These are phyloP conservation scores for Muscicapa comitata DNA, from an alignment of 2,797 vertebrate genomes.

Conservation along the genomic window DNA sequence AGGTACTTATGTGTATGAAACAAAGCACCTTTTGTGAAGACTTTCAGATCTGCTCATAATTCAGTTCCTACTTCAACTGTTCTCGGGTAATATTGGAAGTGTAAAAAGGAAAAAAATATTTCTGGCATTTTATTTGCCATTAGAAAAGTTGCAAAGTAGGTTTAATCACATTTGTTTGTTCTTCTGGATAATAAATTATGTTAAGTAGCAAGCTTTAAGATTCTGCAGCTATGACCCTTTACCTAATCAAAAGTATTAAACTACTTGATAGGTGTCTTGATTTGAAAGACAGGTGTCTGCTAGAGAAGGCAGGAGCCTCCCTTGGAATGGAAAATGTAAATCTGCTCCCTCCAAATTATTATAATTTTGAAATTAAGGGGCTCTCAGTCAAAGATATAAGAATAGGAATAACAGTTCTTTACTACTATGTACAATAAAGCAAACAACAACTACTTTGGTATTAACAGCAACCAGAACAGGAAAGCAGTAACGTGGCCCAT, in stretches of 20 bases:
- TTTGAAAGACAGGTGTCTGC: neutral
- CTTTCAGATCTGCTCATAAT: neutral
- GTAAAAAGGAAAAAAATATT: neutral
- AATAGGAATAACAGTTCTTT: neutral
- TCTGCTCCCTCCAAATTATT: neutral
- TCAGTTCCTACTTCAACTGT: neutral
- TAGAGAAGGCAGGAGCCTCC: neutral
- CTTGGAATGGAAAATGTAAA: neutral
- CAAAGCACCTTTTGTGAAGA: neutral
- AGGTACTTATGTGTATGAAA: neutral
- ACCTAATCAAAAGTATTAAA: neutral
- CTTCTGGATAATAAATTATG: neutral
- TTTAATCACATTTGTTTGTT: neutral
- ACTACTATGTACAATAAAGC: neutral
- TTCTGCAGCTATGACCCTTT: neutral
- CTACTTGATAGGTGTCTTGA: neutral
- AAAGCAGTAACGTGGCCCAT: neutral
- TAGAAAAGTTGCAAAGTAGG: neutral
- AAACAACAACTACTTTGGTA: neutral
- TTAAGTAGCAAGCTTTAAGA: neutral
- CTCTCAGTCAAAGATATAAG: neutral
- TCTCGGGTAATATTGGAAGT: neutral
- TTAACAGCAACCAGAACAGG: neutral
- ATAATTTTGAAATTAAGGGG: neutral
- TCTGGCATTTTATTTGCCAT: neutral